phyloP scores from a whole-genome alignment of 2,113 vertebrate genomes.

The Oceanites oceanicus region DNA sequence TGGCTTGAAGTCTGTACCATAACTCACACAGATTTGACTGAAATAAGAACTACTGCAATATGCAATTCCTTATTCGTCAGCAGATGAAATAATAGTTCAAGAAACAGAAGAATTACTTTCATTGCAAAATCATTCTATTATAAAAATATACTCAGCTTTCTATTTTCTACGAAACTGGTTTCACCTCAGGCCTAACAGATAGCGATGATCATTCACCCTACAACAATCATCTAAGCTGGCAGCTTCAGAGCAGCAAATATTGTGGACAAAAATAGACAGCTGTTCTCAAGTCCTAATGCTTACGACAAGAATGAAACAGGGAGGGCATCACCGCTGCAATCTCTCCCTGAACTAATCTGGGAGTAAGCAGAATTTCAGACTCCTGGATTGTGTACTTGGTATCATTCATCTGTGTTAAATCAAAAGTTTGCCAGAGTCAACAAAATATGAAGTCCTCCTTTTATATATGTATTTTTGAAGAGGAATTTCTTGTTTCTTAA shows the following conservation, averaged over 20 bases:
- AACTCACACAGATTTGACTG: background rate
- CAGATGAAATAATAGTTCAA: background rate
- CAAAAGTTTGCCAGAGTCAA: background rate
- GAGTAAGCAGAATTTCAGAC: background rate
- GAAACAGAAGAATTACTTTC: background rate
- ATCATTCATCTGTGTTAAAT: background rate
- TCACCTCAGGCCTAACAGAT: background rate
- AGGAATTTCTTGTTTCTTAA: background rate
- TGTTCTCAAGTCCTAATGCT: background rate
- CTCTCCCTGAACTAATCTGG: background rate
- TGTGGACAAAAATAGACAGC: background rate
- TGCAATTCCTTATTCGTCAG: background rate
- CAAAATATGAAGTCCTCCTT: background rate
- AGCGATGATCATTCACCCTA: background rate
- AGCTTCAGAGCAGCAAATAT: background rate
- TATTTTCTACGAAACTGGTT: background rate
- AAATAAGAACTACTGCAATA: background rate
- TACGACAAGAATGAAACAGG: background rate
- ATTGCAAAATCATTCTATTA: background rate
- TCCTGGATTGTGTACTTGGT: background rate
- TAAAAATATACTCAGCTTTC: background rate
- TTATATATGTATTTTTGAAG: background rate
- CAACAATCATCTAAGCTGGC: background rate
- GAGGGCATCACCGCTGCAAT: background rate
- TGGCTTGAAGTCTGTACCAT: background rate